These are phyloP conservation scores for Copidosoma aretas DNA, from an alignment of 2,888 invertebrate species.

Conservation along the genomic window DNA sequence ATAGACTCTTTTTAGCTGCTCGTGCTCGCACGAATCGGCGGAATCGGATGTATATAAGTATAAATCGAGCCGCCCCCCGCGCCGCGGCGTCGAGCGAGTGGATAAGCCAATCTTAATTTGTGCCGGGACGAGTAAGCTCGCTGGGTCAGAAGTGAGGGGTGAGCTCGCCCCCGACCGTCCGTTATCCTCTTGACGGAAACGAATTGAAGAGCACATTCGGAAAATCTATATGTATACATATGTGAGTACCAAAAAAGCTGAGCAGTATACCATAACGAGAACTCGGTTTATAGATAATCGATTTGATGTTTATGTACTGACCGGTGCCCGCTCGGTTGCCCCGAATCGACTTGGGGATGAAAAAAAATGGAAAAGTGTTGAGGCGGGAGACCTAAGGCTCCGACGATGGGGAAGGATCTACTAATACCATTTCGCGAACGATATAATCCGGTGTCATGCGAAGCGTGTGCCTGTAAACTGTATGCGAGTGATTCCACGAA, in stretches of 20 bases:
- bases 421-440: background rate
- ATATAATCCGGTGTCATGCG: background rate
- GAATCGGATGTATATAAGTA: background rate
- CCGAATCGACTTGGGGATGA: conserved; percentile 12
- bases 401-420: background rate
- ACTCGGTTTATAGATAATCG: conserved; percentile 19
- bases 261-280: conserved; percentile 24
- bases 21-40: no score
- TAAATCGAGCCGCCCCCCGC: background rate
- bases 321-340: conserved; percentile 19
- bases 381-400: background rate
- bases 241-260: no score
- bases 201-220: background rate
- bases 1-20: background rate
- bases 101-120: conserved; percentile 11
- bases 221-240: no score
- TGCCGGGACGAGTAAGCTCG: background rate
- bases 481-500: no score
- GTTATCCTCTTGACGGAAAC: background rate
- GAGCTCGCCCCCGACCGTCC: background rate
- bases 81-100: background rate
- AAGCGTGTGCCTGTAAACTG: background rate
- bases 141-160: background rate
- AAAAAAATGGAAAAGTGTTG: no score
- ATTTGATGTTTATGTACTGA: conserved; percentile 4